Percentiles rank a stretch among this genome's conserved stretches.
phyloP scores from a whole-genome alignment of 2,113 vertebrate genomes.

The Propithecus coquereli region DNA sequence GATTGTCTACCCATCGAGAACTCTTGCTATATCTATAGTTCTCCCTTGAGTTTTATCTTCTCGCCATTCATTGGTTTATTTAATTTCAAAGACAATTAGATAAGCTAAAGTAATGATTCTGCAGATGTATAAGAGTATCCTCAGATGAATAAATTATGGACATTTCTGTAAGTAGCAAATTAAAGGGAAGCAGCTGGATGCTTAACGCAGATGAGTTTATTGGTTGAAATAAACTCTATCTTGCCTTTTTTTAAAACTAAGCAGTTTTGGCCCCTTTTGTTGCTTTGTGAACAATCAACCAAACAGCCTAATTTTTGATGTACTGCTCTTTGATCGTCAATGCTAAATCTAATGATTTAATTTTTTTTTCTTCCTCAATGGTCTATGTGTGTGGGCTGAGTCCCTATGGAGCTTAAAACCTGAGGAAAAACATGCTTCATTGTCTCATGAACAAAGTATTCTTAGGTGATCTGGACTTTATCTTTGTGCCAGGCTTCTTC shows the following conservation, averaged over 20 bases:
- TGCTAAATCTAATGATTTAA: not conserved
- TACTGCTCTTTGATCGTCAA: not conserved
- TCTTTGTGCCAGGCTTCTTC: not conserved
- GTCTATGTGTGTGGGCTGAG: rapidly evolving
- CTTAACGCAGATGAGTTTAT: constrained; percentile 7
- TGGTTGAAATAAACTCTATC: constrained; percentile 11
- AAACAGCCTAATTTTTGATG: not conserved
- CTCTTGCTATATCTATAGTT: not conserved
- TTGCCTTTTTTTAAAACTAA: not conserved
- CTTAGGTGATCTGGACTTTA: not conserved
- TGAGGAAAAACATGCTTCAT: not conserved
- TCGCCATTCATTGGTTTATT: constrained; percentile 42
- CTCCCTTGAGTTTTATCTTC: constrained; percentile 52
- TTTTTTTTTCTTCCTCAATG: not conserved
- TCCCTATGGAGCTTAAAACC: not conserved
- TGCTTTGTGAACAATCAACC: not conserved
- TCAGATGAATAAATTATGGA: constrained; percentile 36
- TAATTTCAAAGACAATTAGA: constrained; percentile 58
- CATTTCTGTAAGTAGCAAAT: constrained; percentile 38
- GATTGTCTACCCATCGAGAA: constrained; percentile 14
- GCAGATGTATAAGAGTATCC: constrained; percentile 60
- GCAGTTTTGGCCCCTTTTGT: not conserved
- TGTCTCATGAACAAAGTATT: not conserved
- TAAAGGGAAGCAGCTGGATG: constrained; percentile 29
- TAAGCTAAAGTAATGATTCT: constrained; percentile 49